Evolutionary conservation across 2,113 vertebrate species (phyloP).

Genomic region (Acrocephalus kingi): DNA sequence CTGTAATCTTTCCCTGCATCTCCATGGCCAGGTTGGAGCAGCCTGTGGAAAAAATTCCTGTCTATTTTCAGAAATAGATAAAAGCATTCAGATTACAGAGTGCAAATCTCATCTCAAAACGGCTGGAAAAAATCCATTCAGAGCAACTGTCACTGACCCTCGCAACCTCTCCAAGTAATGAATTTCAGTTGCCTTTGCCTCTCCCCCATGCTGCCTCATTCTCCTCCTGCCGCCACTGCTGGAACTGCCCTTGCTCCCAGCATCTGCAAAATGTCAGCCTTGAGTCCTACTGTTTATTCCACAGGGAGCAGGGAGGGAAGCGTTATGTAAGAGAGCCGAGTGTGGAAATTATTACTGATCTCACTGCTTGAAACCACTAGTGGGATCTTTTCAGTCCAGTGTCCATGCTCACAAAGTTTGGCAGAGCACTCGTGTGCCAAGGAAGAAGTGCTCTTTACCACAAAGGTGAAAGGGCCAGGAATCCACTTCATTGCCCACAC

Average conservation of each 20-base stretch:
- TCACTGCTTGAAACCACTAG: background rate
- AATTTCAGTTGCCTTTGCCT: slow-evolving; percentile 47
- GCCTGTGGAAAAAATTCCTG: slow-evolving; percentile 85
- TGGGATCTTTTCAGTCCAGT: background rate
- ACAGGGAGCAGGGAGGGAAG: background rate
- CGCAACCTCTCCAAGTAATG: slow-evolving; percentile 64
- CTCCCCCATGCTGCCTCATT: background rate
- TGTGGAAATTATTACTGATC: slow-evolving; percentile 33
- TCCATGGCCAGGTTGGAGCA: slow-evolving; percentile 80
- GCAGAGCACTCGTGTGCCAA: background rate
- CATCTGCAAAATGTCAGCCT: slow-evolving; percentile 70
- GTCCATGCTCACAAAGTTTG: background rate
- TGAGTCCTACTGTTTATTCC: slow-evolving; percentile 50
- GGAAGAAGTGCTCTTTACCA: background rate
- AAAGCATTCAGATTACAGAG: slow-evolving; percentile 84
- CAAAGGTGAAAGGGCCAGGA: background rate
- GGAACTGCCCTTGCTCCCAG: slow-evolving; percentile 20
- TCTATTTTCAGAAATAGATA: slow-evolving; percentile 89
- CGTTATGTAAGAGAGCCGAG: background rate
- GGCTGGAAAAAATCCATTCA: slow-evolving; percentile 83
- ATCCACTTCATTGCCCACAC: background rate
- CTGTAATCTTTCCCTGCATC: slow-evolving; percentile 74
- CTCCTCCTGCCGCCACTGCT: background rate
- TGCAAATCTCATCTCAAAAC: slow-evolving; percentile 78
- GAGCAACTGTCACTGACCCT: slow-evolving; percentile 59